Conservation (phyloP, 2,797 vertebrate genomes). For the Carcharodon carcharias region DNA sequence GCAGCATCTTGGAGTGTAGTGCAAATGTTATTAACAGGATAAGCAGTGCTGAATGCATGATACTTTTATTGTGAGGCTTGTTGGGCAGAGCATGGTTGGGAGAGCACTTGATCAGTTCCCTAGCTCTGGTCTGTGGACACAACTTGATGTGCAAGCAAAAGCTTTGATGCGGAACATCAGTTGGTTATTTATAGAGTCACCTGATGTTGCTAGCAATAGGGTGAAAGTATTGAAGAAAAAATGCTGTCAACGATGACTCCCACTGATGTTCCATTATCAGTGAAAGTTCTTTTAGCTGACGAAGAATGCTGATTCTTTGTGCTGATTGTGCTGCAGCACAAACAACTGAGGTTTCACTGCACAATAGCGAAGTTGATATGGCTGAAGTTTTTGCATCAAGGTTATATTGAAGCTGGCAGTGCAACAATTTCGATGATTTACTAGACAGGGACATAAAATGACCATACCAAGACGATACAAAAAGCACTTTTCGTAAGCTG, state of each 20-base stretch:
- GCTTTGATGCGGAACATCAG: neutral
- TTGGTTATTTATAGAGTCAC: neutral
- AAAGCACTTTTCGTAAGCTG: neutral
- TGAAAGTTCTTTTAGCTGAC: neutral
- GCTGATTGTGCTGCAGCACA: neutral
- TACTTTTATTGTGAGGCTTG: neutral
- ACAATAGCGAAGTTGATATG: too few species aligned
- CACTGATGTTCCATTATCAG: neutral
- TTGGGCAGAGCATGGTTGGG: neutral
- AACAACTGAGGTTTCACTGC: neutral
- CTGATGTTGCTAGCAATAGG: neutral
- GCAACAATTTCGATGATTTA: neutral
- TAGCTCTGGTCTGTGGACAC: neutral
- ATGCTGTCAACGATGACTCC: neutral
- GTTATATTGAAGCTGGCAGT: neutral
- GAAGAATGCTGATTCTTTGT: neutral
- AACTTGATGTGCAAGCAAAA: neutral
- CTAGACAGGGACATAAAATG: neutral
- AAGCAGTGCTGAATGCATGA: neutral
- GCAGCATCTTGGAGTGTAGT: neutral
- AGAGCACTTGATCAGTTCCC: neutral
- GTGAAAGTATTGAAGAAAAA: neutral
- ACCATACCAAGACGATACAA: neutral
- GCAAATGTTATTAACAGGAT: neutral
- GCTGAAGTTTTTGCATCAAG: neutral